Conservation (phyloP, 2,888 invertebrate species). For the Drosophila subsilvestris region DNA sequence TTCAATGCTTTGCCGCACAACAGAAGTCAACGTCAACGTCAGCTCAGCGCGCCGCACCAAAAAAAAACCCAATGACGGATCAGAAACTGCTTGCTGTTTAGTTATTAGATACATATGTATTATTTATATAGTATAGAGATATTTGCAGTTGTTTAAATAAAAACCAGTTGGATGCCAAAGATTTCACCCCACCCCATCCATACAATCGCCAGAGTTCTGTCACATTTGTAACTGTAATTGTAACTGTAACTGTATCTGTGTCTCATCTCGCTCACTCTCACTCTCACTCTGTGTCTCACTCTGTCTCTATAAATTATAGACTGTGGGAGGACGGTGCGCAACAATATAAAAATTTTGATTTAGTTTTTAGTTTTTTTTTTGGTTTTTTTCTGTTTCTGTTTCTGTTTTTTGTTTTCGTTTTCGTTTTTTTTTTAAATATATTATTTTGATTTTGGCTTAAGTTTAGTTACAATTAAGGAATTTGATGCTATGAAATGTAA, state of each 20-base stretch:
- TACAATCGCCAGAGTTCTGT: not conserved
- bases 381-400: not conserved
- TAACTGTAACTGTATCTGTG: no score
- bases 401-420: not conserved
- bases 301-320: not conserved
- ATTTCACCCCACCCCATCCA: not conserved
- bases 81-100: not conserved
- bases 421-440: not conserved
- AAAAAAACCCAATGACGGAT: not conserved
- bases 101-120: no score
- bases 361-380: not conserved
- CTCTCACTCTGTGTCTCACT: no score
- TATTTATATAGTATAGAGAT: no score
- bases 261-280: not conserved
- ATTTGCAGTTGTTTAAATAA: not conserved
- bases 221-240: not conserved
- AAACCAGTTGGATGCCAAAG: not conserved
- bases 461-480: slow-evolving; percentile 30
- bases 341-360: not conserved
- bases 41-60: no score
- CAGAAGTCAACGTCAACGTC: no score
- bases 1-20: no score
- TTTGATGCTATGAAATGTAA: slow-evolving; percentile 20
- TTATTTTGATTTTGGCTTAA: not conserved
- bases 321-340: not conserved